Evolutionary conservation across 2,888 invertebrate genomes (phyloP).

Genomic region (Subacronicta megacephala): DNA sequence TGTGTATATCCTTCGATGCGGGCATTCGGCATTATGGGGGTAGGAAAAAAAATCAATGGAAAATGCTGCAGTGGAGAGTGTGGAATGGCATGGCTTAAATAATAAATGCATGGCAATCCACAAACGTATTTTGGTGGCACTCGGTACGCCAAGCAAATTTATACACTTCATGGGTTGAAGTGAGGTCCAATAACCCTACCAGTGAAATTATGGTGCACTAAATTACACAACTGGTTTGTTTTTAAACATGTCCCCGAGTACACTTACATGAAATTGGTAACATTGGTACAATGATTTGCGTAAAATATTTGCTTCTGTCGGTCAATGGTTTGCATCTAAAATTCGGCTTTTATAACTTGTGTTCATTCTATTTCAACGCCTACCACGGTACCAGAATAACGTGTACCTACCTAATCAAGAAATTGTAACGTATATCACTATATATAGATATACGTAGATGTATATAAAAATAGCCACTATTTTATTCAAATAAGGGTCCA

Average conservation of each 20-base stretch:
- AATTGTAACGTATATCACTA: no score
- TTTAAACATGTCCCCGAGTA: conserved; percentile 15
- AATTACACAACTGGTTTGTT: conserved; percentile 28
- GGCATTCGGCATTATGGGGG: background rate
- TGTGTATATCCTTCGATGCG: conserved; percentile 4
- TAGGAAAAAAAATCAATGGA: conserved; percentile 4
- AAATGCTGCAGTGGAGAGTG: conserved; percentile 14
- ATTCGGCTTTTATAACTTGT: no score
- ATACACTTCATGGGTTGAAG: conserved; percentile 35
- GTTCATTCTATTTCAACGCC: no score
- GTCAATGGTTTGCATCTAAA: conserved; percentile 3
- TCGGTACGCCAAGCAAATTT: conserved; percentile 28
- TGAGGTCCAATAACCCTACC: conserved; percentile 22
- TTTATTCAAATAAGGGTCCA: no score
- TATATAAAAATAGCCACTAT: no score
- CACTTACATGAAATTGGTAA: no score
- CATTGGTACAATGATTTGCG: background rate
- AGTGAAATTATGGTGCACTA: conserved; percentile 28
- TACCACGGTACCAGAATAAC: no score
- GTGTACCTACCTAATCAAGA: no score
- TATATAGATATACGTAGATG: no score
- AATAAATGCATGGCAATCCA: conserved; percentile 32
- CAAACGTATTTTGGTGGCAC: conserved; percentile 35
- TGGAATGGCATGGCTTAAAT: conserved; percentile 34
- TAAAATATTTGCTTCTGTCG: background rate